These are phyloP conservation scores for Actinia equina DNA, from an alignment of 64 coral and sea anemone genomes.

Conservation along the genomic window DNA sequence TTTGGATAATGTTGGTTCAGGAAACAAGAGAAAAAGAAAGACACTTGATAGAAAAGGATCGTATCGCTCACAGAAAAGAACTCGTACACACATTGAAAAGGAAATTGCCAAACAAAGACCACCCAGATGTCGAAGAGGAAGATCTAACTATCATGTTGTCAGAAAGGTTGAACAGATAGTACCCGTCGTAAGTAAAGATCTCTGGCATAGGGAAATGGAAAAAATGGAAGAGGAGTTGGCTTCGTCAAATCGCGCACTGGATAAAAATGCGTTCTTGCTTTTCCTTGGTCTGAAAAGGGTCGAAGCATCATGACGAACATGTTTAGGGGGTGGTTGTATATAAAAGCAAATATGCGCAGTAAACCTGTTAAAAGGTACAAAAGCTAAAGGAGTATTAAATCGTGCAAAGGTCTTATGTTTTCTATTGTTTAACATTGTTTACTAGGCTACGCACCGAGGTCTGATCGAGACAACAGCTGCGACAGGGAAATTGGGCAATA, in stretches of 20 bases:
- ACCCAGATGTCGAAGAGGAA: neutral
- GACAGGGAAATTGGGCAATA: no score
- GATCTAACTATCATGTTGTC: neutral
- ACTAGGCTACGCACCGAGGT: no score
- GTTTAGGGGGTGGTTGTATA: no score
- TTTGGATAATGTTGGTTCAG: neutral
- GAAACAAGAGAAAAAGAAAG: neutral
- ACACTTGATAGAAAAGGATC: neutral
- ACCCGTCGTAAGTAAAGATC: conserved; percentile 7
- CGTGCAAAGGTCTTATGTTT: no score
- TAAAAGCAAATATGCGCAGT: no score
- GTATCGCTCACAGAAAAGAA: neutral
- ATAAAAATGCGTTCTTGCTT: neutral
- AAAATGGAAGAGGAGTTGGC: conserved; percentile 1
- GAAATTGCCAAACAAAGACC: neutral
- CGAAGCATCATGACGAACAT: neutral
- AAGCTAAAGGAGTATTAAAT: no score
- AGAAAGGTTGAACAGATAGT: neutral
- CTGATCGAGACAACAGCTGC: no score
- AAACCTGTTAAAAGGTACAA: no score
- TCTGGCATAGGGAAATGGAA: conserved; percentile 14
- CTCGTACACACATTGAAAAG: neutral
- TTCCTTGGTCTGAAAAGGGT: conserved; percentile 11
- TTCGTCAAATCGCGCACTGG: neutral
- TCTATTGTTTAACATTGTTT: no score